Base-by-base conservation (phyloP, 2,888 invertebrate species). In the Yponomeuta cagnagella region DNA sequence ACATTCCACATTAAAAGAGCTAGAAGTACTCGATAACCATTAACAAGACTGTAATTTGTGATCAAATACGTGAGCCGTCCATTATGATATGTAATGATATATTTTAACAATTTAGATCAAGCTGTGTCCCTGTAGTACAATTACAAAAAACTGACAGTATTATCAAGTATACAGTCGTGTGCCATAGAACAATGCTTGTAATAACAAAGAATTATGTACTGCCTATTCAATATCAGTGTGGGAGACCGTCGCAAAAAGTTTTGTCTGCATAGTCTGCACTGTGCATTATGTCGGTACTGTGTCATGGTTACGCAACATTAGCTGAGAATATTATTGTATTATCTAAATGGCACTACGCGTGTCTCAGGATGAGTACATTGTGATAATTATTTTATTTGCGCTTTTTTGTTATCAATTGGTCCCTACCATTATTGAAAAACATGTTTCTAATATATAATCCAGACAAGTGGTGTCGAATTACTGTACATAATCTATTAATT, bases 71-170 rank as follows among this genome's bases (percentile, higher is more conserved):
- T 70, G 48, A 64, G 48, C 70, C 70, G 70, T 70, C 70, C 70
- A 37, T n/a, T 52, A 10, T 15, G 10, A 52, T 52, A 31, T 65
- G 12, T 31, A 31, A 12, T 65, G n/a, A 12, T 65, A 10, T 31
- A 33, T 31, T 30, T 33, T 33, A 31, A 65, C 33, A 30, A 65
- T 3, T 30, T 33, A 31, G 10, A 30, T 65, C 30, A 10, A 31
- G 31, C 12, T 33, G 12, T 30, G 65, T 31, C 33, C 4, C 65
- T 31, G 8, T 30, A 65, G 65, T 65, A 65, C 33, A 65, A 65
- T 65, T n/a, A n/a, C 30, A 82, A 81, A 85, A 85, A 23, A 63
- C 76, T 75, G 77, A 78, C 87, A 87, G 88, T 88, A 87, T 88
- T 87, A 86, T 73, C 74, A 78, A 70, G 63, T 63, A 63, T 33